Percentiles rank a stretch among this genome's conserved stretches.
phyloP scores from a whole-genome alignment of 2,797 vertebrate genomes.

The Oreochromis mossambicus region DNA sequence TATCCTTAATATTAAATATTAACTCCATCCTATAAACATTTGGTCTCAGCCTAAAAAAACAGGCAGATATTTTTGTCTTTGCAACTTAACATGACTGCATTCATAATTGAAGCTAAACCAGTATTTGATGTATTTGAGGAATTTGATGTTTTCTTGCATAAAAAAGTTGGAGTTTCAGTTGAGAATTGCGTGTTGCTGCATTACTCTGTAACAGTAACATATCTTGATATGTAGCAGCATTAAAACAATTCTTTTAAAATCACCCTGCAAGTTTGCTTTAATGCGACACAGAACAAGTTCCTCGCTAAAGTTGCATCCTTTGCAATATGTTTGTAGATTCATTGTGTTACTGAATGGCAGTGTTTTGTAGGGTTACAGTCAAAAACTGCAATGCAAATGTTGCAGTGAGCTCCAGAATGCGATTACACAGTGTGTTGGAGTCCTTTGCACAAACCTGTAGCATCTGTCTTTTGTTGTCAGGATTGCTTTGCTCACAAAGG shows the following conservation, averaged over 20 bases:
- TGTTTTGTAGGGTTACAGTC: background rate
- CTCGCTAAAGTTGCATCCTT: background rate
- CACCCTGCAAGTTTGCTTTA: background rate
- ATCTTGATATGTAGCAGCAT: background rate
- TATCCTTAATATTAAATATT: background rate
- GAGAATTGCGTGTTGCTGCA: background rate
- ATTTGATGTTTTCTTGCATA: background rate
- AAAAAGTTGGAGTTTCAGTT: background rate
- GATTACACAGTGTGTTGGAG: background rate
- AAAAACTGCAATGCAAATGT: background rate
- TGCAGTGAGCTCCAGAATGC: background rate
- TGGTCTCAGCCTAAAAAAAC: background rate
- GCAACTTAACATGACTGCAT: background rate
- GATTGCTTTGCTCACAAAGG: conserved; percentile 21
- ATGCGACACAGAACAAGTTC: rapidly evolving
- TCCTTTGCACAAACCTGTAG: conserved; percentile 1
- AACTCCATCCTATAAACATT: background rate
- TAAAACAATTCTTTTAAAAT: background rate
- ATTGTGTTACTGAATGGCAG: background rate
- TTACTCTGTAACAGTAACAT: background rate
- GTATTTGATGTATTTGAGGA: background rate
- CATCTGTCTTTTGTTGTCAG: conserved; percentile 18
- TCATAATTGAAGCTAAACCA: background rate
- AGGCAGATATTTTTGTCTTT: background rate
- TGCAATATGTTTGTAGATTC: background rate